Evolutionary conservation across 2,113 vertebrate genomes (phyloP).

Genomic region (Dicerorhinus sumatrensis): DNA sequence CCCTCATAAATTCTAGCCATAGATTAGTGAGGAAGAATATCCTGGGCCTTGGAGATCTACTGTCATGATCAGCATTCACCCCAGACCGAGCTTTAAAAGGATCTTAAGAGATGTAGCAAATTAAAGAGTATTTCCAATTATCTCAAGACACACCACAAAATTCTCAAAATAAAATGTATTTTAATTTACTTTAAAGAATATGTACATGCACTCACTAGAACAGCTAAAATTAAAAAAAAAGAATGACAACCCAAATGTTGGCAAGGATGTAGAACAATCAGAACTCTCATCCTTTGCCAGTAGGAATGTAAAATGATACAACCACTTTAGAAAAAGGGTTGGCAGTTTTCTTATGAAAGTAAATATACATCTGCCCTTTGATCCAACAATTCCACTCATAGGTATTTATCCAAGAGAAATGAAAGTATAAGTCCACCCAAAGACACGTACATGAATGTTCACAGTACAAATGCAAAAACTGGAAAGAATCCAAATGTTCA

Average conservation of each 20-base stretch:
- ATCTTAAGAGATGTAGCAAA: neutral
- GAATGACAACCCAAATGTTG: neutral
- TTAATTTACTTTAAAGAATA: neutral
- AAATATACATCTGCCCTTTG: neutral
- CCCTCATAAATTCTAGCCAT: neutral
- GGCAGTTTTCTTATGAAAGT: neutral
- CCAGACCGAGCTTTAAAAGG: neutral
- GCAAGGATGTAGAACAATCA: neutral
- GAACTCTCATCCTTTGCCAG: neutral
- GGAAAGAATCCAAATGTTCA: neutral
- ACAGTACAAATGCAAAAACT: neutral
- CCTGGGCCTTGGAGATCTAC: neutral
- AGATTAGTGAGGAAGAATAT: neutral
- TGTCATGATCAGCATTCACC: neutral
- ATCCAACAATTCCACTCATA: neutral
- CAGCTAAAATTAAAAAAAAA: neutral
- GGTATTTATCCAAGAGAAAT: slow-evolving; percentile 26
- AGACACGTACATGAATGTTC: neutral
- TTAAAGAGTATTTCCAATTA: neutral
- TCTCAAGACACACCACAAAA: slow-evolving; percentile 6
- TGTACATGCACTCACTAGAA: neutral
- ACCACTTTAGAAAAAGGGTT: neutral
- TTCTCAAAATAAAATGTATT: slow-evolving; percentile 39
- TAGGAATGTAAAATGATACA: neutral
- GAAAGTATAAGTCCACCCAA: neutral